A percentile compares a stretch with the other conserved stretches of the same genome.
phyloP scores from a whole-genome alignment of 2,113 vertebrate genomes.

The Cinclus mexicanus region DNA sequence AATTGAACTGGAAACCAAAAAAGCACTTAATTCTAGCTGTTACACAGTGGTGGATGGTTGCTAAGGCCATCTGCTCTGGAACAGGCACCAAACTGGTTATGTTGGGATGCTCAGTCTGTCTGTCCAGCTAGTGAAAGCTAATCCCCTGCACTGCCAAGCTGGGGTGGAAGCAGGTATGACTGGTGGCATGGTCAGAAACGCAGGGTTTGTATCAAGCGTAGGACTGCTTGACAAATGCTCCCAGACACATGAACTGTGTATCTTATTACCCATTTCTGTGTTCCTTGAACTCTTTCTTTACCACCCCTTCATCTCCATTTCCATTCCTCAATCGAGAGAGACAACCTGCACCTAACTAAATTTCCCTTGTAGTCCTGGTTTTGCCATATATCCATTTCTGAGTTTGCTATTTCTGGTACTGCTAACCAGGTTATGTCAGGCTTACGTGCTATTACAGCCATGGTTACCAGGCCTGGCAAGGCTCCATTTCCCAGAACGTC shows the following conservation, averaged over 20 bases:
- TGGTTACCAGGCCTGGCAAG: background rate
- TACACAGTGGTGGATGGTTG: background rate
- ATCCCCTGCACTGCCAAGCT: background rate
- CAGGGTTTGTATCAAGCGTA: background rate
- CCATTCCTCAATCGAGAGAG: rapidly evolving
- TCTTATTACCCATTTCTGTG: background rate
- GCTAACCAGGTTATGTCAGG: background rate
- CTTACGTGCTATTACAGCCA: rapidly evolving
- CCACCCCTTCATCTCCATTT: background rate
- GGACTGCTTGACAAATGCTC: background rate
- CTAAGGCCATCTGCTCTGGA: background rate
- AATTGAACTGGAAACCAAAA: background rate
- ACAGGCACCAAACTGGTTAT: background rate
- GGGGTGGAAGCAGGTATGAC: background rate
- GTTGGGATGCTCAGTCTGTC: background rate
- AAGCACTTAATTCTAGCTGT: background rate
- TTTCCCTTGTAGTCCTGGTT: background rate
- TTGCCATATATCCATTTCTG: background rate
- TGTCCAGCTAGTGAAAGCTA: background rate
- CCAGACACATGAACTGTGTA: background rate
- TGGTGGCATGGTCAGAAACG: background rate
- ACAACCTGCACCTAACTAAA: background rate
- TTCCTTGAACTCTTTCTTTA: background rate
- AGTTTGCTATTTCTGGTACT: background rate
- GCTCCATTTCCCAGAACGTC: background rate